These are phyloP conservation scores for Rhaphigaster nebulosa DNA, from an alignment of 2,888 invertebrate genomes.

Conservation along the genomic window DNA sequence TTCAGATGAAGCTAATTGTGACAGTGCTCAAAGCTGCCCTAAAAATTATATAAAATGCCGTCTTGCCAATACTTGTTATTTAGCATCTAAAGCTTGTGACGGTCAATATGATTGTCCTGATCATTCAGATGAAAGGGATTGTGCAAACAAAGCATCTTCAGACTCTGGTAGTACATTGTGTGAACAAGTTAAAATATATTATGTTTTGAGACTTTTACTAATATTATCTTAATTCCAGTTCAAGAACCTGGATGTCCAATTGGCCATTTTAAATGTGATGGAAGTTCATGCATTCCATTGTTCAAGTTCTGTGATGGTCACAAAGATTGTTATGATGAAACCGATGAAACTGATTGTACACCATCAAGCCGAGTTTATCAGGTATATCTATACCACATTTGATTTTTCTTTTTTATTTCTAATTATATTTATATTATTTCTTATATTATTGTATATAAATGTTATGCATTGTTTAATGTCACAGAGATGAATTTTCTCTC, in stretches of 20 bases:
- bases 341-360: constrained; percentile 80
- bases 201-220: not conserved
- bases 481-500: no score
- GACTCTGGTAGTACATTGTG: constrained; percentile 16
- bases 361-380: constrained; percentile 70
- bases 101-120: constrained; percentile 73
- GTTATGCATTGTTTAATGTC: no score
- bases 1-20: constrained; percentile 74
- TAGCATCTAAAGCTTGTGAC: constrained; percentile 72
- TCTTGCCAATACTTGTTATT: constrained; percentile 76
- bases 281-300: constrained; percentile 74
- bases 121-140: constrained; percentile 71
- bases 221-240: constrained; percentile 67
- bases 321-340: constrained; percentile 80
- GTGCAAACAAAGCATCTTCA: constrained; percentile 59
- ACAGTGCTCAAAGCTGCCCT: constrained; percentile 66
- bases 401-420: not conserved
- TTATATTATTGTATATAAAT: no score
- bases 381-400: constrained; percentile 62
- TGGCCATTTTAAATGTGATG: constrained; percentile 75
- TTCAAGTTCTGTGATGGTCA: constrained; percentile 77
- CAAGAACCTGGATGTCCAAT: constrained; percentile 70
- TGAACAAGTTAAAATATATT: not conserved
- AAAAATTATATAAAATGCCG: constrained; percentile 74
- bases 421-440: not conserved